phyloP scores from a whole-genome alignment of 1,140 invertebrate genomes.

The Megalonaias nervosa region DNA sequence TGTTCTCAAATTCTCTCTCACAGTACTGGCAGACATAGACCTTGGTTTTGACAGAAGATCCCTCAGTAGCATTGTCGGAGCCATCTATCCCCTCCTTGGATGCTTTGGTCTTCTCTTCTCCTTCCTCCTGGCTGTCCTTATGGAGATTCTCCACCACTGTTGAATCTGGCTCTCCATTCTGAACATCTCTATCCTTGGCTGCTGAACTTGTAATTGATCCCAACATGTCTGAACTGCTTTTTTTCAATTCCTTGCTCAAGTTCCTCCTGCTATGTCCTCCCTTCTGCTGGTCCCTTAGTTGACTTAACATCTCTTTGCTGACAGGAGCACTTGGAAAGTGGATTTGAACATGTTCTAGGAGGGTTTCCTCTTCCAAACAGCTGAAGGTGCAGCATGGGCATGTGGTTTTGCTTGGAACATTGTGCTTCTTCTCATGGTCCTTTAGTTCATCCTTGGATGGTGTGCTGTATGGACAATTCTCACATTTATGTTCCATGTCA shows the following conservation, averaged over 20 bases:
- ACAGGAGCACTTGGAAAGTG: conserved; percentile 59
- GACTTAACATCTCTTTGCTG: conserved; percentile 40
- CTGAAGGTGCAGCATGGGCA: conserved; percentile 65
- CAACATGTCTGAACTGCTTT: conserved; percentile 29
- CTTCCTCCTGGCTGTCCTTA: conserved; percentile 1
- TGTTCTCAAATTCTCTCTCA: conserved; percentile 65
- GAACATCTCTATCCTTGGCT: conserved; percentile 6
- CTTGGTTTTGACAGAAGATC: conserved; percentile 36
- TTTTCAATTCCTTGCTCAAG: conserved; percentile 21
- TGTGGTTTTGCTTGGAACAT: conserved; percentile 35
- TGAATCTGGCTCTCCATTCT: conserved; percentile 44
- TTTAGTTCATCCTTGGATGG: conserved; percentile 43
- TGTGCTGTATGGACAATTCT: conserved; percentile 61
- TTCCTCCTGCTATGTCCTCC: neutral
- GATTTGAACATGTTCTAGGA: conserved; percentile 56
- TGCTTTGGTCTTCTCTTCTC: neutral
- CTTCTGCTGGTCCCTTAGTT: conserved; percentile 5
- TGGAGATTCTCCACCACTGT: conserved; percentile 29
- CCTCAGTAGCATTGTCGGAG: conserved; percentile 10
- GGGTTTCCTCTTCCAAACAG: conserved; percentile 40
- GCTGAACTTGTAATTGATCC: conserved; percentile 14
- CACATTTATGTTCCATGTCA: conserved; percentile 52
- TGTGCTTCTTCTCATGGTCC: conserved; percentile 53
- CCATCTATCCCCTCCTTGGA: neutral
- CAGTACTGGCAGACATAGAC: conserved; percentile 67